A percentile compares a stretch with the other conserved stretches of the same genome.
phyloP scores from a whole-genome alignment of 2,797 vertebrate genomes.

The Rousettus madagascariensis region DNA sequence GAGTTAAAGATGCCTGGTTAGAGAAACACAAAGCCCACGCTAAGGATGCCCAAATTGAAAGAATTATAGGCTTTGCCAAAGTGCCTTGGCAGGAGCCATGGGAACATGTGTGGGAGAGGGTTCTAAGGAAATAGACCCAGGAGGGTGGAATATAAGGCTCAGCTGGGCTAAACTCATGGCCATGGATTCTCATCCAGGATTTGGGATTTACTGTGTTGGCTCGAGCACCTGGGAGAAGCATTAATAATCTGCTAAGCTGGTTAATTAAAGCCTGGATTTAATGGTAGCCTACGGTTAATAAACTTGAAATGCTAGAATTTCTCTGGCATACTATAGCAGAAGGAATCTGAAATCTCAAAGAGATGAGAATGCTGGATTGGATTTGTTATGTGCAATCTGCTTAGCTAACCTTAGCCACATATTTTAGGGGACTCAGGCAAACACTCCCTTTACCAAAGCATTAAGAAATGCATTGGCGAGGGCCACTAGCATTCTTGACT shows the following conservation, averaged over 20 bases:
- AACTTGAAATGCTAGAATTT: constrained; percentile 48
- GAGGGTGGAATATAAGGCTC: not conserved
- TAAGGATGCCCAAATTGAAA: not conserved
- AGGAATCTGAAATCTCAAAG: not conserved
- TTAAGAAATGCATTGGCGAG: not conserved
- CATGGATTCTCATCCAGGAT: not conserved
- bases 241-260: not conserved
- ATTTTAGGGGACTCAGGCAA: not conserved
- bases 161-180: not conserved
- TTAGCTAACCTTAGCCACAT: not conserved
- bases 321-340: constrained; percentile 1
- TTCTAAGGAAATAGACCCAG: not conserved
- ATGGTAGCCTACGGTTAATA: constrained; percentile 33
- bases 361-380: not conserved
- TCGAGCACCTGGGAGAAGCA: not conserved
- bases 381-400: not conserved
- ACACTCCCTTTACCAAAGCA: not conserved
- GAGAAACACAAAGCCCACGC: not conserved
- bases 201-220: constrained; percentile 36
- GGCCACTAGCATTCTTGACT: not conserved
- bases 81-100: not conserved
- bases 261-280: constrained; percentile 55
- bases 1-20: not conserved
- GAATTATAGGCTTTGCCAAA: not conserved
- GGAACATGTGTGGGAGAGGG: not conserved